Evolutionary conservation across 1,140 invertebrate genomes (phyloP).

Genomic region (Pteromalus puparum): DNA sequence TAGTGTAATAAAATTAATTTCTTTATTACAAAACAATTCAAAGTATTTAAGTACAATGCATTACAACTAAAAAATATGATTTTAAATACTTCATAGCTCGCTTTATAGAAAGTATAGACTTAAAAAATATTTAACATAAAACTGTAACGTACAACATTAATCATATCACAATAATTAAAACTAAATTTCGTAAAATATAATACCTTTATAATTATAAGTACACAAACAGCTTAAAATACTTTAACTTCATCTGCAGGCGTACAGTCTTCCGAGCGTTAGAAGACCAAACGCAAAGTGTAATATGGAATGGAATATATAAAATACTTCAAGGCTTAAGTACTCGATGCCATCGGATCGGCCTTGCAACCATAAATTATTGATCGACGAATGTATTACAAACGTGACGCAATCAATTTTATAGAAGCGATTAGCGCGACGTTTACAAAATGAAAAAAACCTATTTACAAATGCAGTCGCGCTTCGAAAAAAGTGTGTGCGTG

Average conservation of each 20-base stretch:
- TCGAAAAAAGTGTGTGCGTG: background rate
- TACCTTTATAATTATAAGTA: background rate
- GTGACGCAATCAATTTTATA: background rate
- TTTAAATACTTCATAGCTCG: background rate
- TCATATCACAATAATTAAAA: conserved; percentile 16
- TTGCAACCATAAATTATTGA: conserved; percentile 11
- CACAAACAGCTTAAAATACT: background rate
- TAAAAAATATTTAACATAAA: conserved; percentile 12
- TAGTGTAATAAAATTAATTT: background rate
- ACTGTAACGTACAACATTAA: background rate
- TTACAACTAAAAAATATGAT: background rate
- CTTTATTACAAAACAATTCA: background rate
- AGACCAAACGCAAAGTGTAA: background rate
- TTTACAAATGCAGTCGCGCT: conserved; percentile 22
- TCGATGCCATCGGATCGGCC: too few relatives aligned
- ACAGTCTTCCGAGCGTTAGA: background rate
- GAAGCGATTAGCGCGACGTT: background rate
- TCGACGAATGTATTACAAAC: conserved; percentile 2
- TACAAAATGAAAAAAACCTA: conserved; percentile 8
- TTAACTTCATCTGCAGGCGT: background rate
- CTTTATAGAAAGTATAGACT: background rate
- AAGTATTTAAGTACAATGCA: background rate
- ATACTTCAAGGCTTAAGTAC: conserved; percentile 27
- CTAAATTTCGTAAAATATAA: background rate
- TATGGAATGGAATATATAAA: background rate